Percentiles rank a stretch among this genome's conserved stretches.
Conservation (phyloP, 1,140 invertebrate species). For the Drosophila tropicalis region DNA sequence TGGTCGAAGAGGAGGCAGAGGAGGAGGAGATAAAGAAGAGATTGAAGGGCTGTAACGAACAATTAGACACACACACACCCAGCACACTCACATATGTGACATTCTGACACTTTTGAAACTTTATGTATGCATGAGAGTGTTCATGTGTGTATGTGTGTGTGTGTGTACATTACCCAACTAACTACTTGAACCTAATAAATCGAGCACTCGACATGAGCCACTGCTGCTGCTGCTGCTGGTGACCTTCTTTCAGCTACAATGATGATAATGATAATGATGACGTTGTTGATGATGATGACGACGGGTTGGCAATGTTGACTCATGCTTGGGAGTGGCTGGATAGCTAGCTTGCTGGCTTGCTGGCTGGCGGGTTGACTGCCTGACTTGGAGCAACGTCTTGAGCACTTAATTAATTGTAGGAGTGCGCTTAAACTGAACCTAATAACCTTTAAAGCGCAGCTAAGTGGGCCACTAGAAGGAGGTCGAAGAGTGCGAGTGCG, state of each 20-base stretch:
- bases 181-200: constrained; percentile 80
- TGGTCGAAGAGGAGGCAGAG: not conserved
- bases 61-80: constrained; percentile 11
- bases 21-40: not conserved
- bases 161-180: constrained; percentile 52
- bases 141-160: constrained; percentile 23
- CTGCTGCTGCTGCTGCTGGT: constrained; percentile 24
- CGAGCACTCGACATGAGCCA: constrained; percentile 62
- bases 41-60: not conserved
- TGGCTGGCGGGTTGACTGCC: constrained; percentile 31
- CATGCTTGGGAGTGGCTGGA: constrained; percentile 40
- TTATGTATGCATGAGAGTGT: constrained; percentile 55
- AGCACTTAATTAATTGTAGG: constrained; percentile 80
- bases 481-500: not conserved
- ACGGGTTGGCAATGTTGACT: constrained; percentile 17
- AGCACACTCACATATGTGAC: constrained; percentile 2
- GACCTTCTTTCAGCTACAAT: constrained; percentile 66
- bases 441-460: constrained; percentile 72
- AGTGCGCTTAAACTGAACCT: constrained; percentile 73
- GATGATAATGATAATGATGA: constrained; percentile 22
- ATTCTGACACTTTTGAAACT: constrained; percentile 12
- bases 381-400: constrained; percentile 66
- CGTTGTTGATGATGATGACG: constrained; percentile 28
- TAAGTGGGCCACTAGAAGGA: constrained; percentile 5
- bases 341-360: constrained; percentile 15